Percentiles rank a stretch among this genome's conserved stretches.
Conservation (phyloP, 2,888 invertebrate species). For the Deilephila elpenor region DNA sequence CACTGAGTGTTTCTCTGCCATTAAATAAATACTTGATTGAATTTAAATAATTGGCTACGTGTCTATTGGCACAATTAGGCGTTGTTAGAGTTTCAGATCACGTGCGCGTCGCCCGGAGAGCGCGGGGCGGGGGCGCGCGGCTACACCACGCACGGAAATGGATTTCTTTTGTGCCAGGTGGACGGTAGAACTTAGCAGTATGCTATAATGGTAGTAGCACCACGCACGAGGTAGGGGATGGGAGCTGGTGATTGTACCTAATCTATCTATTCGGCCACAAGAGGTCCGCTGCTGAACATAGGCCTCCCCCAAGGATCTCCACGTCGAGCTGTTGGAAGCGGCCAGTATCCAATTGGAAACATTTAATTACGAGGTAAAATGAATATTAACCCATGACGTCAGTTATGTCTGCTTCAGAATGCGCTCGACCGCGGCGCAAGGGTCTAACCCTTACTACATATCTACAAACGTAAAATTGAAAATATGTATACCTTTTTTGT, state of each 20-base stretch:
- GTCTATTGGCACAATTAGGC: slow-evolving; percentile 18
- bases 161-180: slow-evolving; percentile 26
- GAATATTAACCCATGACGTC: neutral
- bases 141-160: slow-evolving; percentile 21
- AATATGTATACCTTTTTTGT: neutral
- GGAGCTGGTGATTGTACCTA: no score
- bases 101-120: neutral
- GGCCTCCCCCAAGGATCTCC: no score
- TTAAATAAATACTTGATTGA: slow-evolving; percentile 15
- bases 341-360: slow-evolving; percentile 6
- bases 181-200: neutral
- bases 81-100: neutral
- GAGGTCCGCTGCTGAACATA: no score
- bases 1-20: neutral
- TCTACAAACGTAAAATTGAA: neutral
- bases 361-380: neutral
- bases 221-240: neutral
- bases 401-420: neutral
- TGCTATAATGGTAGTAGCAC: neutral
- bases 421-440: neutral
- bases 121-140: no score
- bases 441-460: neutral
- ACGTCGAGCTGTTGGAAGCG: no score
- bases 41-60: slow-evolving; percentile 2
- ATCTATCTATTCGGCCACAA: no score